Percentiles rank a stretch among this genome's conserved stretches.
These are phyloP conservation scores for Cantharis nigra DNA, from an alignment of 2,888 invertebrate species.

Conservation along the genomic window DNA sequence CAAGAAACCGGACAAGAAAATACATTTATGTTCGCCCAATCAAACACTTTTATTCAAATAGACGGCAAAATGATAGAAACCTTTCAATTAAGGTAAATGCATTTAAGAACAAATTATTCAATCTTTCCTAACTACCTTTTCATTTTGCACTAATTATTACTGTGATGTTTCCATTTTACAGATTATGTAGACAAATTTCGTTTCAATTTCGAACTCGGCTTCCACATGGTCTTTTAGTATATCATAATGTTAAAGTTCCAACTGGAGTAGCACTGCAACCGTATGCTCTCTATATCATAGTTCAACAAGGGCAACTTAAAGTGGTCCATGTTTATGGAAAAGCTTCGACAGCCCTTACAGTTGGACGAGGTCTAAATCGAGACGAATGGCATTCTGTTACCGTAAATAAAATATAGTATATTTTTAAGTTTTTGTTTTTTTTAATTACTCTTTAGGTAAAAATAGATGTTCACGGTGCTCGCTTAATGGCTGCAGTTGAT, in stretches of 20 bases:
- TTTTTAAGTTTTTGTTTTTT: too few species aligned
- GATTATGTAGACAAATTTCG: constrained; percentile 85
- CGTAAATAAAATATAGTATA: constrained; percentile 53
- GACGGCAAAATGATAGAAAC: constrained; percentile 89
- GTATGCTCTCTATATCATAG: constrained; percentile 88
- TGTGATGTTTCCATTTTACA: constrained; percentile 47
- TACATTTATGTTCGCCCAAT: constrained; percentile 91
- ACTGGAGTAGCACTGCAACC: constrained; percentile 78
- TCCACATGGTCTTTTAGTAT: constrained; percentile 86
- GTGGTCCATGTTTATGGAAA: constrained; percentile 92
- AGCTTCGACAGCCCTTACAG: constrained; percentile 81
- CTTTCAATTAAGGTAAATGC: constrained; percentile 79
- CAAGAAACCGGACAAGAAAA: constrained; percentile 82
- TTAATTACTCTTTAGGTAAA: constrained; percentile 59
- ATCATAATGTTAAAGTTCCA: constrained; percentile 89
- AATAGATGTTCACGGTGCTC: constrained; percentile 84
- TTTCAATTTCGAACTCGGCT: constrained; percentile 86
- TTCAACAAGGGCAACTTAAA: constrained; percentile 89
- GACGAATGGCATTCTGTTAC: constrained; percentile 91
- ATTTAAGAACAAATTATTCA: background rate
- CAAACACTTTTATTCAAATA: constrained; percentile 87
- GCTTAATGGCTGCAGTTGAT: constrained; percentile 85
- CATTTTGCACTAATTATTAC: too few species aligned
- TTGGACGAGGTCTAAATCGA: constrained; percentile 84
- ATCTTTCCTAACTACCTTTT: background rate